These are phyloP conservation scores for Smutsia temminckii DNA, from an alignment of 2,797 vertebrate genomes.

Conservation along the genomic window DNA sequence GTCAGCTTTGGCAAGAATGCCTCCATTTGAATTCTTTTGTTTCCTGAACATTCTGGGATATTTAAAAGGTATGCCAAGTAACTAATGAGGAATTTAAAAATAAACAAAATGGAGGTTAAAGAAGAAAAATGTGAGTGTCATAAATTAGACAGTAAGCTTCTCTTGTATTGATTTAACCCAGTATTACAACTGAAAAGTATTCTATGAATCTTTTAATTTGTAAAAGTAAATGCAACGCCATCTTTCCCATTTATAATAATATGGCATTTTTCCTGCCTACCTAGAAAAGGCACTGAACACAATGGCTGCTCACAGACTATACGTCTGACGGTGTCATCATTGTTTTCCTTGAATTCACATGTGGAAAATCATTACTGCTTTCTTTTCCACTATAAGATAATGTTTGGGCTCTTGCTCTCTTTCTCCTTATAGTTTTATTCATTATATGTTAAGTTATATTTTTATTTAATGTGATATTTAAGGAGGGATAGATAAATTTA, in stretches of 20 bases:
- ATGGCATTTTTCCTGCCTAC: neutral
- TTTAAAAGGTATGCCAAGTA: neutral
- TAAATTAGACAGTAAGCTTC: neutral
- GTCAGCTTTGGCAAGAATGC: neutral
- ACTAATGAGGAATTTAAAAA: neutral
- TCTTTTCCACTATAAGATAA: neutral
- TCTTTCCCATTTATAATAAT: neutral
- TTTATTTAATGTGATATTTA: neutral
- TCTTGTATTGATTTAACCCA: neutral
- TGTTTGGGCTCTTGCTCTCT: neutral
- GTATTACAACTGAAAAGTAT: neutral
- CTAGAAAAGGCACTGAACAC: neutral
- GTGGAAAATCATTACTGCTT: neutral
- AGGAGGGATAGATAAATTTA: neutral
- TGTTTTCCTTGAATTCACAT: neutral
- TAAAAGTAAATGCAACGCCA: neutral
- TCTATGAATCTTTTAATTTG: neutral
- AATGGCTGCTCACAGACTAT: fast-evolving
- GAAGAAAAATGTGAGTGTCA: neutral
- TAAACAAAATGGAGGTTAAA: neutral
- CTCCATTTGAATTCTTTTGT: neutral
- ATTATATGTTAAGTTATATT: neutral
- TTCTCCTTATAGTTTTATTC: neutral
- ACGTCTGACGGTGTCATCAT: neutral
- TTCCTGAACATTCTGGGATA: neutral